Percentiles rank a stretch among this genome's conserved stretches.
Conservation (phyloP, 1,140 invertebrate species). For the Heterodera carotae region DNA sequence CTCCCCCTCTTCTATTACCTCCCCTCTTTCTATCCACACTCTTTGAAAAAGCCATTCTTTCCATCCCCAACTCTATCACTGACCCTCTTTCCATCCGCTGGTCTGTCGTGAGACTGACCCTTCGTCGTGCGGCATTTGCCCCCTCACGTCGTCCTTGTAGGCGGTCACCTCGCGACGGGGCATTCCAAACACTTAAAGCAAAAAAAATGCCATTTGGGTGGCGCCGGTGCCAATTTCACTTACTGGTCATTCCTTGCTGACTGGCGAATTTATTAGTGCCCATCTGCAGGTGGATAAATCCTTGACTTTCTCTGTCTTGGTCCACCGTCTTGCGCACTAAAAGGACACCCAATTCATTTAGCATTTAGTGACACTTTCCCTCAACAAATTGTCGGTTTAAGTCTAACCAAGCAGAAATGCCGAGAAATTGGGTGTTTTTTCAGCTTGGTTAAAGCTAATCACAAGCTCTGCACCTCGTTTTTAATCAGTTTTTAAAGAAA, state of each 20-base stretch:
- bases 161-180: constrained; percentile 64
- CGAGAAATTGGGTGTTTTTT: no score
- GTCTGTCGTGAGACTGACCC: constrained; percentile 60
- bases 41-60: no score
- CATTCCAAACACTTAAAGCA: constrained; percentile 58
- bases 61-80: no score
- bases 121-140: constrained; percentile 66
- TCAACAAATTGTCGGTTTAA: background rate
- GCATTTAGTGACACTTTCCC: background rate
- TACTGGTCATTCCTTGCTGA: constrained; percentile 63
- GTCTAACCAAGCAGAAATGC: no score
- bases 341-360: constrained; percentile 15
- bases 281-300: constrained; percentile 65
- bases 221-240: background rate
- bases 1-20: no score
- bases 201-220: background rate
- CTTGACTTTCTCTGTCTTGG: constrained; percentile 64
- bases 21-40: background rate
- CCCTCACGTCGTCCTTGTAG: constrained; percentile 64
- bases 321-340: constrained; percentile 62
- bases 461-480: no score
- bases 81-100: constrained; percentile 63
- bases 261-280: constrained; percentile 64
- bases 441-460: no score
- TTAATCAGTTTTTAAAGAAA: no score